Evolutionary conservation across 1,140 invertebrate genomes (phyloP).

Genomic region (Probaryconus sp.): DNA sequence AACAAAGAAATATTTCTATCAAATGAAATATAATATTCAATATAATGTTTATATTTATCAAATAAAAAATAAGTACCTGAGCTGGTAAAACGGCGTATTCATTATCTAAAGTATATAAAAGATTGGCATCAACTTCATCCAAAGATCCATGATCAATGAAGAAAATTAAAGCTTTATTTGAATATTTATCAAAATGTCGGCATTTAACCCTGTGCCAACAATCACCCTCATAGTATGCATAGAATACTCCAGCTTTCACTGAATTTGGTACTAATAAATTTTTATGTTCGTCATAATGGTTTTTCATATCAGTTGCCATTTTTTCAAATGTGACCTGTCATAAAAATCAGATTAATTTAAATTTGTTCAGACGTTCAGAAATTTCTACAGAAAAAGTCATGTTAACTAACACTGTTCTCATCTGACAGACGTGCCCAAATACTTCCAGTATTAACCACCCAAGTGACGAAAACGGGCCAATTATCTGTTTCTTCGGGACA

Average conservation of each 20-base stretch:
- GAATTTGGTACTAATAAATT: not conserved
- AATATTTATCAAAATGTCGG: conserved; percentile 72
- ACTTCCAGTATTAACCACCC: conserved; percentile 8
- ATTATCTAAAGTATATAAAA: conserved; percentile 79
- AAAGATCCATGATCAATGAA: conserved; percentile 83
- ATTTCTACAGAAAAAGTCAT: not conserved
- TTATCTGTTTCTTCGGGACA: conserved; percentile 24
- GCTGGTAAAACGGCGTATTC: conserved; percentile 80
- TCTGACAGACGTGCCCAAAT: conserved; percentile 33
- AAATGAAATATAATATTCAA: too few species aligned
- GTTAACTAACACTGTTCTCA: conserved; percentile 35
- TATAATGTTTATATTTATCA: too few species aligned
- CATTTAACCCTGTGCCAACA: conserved; percentile 81
- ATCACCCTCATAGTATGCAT: conserved; percentile 79
- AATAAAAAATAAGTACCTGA: conserved; percentile 79
- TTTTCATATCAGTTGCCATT: conserved; percentile 79
- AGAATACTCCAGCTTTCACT: conserved; percentile 76
- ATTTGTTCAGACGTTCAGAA: not conserved
- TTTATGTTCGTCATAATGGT: conserved; percentile 76
- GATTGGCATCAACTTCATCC: conserved; percentile 73
- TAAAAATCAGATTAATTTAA: not conserved
- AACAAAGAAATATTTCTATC: conserved; percentile 40
- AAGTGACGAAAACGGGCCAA: conserved; percentile 2
- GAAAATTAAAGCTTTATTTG: conserved; percentile 78
- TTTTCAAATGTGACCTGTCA: conserved; percentile 78